Conservation (phyloP, 37 sponge, comb jelly and placozoan genomes). For the Geodia barretti region DNA sequence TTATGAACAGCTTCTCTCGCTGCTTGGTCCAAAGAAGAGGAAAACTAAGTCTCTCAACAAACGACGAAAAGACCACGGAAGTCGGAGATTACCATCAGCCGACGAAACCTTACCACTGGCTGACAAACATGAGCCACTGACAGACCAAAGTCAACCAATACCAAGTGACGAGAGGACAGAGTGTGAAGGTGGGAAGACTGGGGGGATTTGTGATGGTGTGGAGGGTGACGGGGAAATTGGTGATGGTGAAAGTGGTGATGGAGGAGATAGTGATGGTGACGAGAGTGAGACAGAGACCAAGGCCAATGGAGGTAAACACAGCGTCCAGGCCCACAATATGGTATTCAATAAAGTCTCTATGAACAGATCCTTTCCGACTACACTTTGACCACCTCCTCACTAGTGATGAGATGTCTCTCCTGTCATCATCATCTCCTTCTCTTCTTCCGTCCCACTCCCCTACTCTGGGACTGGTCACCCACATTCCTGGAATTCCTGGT, state of each 20-base stretch:
- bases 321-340: background rate
- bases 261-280: background rate
- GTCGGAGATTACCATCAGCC: no score
- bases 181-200: background rate
- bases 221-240: slow-evolving; percentile 2
- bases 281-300: background rate
- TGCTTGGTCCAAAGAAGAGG: background rate
- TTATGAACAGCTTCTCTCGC: background rate
- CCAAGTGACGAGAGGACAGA: background rate
- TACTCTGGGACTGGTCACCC: background rate
- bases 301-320: background rate
- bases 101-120: no score
- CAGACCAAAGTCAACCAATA: no score
- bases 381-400: slow-evolving; percentile 58
- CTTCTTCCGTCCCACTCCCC: slow-evolving; percentile 18
- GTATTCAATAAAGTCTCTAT: background rate
- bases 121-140: no score
- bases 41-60: no score
- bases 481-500: background rate
- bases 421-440: background rate
- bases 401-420: slow-evolving; percentile 24
- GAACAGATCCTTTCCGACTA: slow-evolving; percentile 56
- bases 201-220: no score
- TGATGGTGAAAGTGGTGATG: background rate
- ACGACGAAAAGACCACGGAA: no score